Conservation (phyloP, 2,797 vertebrate genomes). For the Eremophila alpestris region DNA sequence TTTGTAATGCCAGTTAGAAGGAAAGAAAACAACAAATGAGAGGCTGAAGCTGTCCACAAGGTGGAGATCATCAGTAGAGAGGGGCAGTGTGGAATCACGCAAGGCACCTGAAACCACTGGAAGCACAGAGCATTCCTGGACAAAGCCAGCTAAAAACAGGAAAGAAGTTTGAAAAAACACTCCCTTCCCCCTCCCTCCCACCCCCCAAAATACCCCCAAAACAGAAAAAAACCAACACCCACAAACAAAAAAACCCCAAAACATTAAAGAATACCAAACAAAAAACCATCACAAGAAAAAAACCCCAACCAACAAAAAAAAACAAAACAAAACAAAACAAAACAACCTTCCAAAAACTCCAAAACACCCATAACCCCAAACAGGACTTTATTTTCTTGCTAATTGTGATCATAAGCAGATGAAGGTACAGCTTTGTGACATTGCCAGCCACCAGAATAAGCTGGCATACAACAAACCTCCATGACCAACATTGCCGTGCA, state of each 20-base stretch:
- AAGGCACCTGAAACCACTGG: not conserved
- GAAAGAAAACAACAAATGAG: not conserved
- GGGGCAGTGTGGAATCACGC: not conserved
- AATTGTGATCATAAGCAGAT: not conserved
- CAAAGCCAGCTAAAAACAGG: not conserved
- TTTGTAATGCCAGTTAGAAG: not conserved
- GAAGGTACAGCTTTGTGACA: not conserved
- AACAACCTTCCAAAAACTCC: not conserved
- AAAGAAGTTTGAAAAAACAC: not conserved
- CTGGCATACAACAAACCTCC: not conserved
- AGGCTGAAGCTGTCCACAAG: not conserved
- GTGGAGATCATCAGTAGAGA: not conserved
- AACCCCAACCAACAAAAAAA: not conserved
- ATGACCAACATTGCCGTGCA: not conserved
- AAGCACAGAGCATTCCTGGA: not conserved
- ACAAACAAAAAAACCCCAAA: not conserved
- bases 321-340: too few species aligned
- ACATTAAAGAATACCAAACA: not conserved
- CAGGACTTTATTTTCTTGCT: not conserved
- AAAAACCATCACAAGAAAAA: not conserved
- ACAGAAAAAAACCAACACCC: not conserved
- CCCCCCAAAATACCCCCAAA: not conserved
- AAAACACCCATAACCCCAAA: not conserved
- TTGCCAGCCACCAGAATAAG: not conserved
- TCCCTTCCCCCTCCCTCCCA: rapidly evolving